phyloP scores from a whole-genome alignment of 2,888 invertebrate species.

The Polylopha cassiicola region DNA sequence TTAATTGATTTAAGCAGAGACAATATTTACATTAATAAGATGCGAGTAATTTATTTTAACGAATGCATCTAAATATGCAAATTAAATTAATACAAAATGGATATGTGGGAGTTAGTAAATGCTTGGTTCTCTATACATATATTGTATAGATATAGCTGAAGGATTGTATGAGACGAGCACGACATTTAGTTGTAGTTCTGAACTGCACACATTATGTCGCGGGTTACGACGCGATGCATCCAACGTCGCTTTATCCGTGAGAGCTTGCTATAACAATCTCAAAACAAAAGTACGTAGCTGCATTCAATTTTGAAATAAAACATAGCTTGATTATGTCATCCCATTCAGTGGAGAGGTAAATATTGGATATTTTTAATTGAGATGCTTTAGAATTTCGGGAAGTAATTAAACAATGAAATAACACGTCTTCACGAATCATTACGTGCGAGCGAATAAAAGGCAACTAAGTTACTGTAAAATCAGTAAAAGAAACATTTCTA shows the following conservation, averaged over 20 bases:
- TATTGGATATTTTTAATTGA: slow-evolving; percentile 3
- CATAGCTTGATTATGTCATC: slow-evolving; percentile 19
- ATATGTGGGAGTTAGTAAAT: too few species aligned
- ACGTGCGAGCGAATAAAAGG: slow-evolving; percentile 13
- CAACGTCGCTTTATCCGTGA: slow-evolving; percentile 25
- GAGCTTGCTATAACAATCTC: slow-evolving; percentile 30
- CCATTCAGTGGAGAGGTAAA: slow-evolving; percentile 10
- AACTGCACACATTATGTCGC: slow-evolving; percentile 55
- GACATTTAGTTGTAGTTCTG: slow-evolving; percentile 61
- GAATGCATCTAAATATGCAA: background rate
- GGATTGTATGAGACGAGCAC: slow-evolving; percentile 42
- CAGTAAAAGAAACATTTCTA: slow-evolving; percentile 8
- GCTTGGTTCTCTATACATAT: slow-evolving; percentile 7
- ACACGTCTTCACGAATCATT: slow-evolving; percentile 23
- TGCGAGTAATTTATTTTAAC: background rate
- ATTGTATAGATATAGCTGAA: too few species aligned
- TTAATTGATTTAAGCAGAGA: background rate
- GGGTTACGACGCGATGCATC: slow-evolving; percentile 24
- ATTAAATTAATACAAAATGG: too few species aligned
- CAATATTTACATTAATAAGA: background rate
- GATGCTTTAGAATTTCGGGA: slow-evolving; percentile 13
- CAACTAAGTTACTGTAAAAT: slow-evolving; percentile 29
- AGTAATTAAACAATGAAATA: slow-evolving; percentile 18
- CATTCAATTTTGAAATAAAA: slow-evolving; percentile 24
- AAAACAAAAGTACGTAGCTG: slow-evolving; percentile 16